These are phyloP conservation scores for Lasioglossum marginatum DNA, from an alignment of 2,888 invertebrate species.

Conservation along the genomic window DNA sequence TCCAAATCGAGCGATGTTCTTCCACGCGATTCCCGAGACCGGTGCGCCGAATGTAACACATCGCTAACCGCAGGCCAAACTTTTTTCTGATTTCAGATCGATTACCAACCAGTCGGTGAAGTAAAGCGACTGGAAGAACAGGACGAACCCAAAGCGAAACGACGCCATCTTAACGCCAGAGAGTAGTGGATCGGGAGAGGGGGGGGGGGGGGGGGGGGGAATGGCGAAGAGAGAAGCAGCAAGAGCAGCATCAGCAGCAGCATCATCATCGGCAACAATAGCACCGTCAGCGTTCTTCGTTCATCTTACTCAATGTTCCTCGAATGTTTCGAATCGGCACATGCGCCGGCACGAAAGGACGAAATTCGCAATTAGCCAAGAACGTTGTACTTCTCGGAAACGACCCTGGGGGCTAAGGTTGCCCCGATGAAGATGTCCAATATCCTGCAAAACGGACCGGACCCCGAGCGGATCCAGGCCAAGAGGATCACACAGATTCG, in stretches of 20 bases:
- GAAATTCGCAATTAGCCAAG: conserved; percentile 30
- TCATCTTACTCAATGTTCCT: conserved; percentile 32
- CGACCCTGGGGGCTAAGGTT: background rate
- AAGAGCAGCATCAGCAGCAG: background rate
- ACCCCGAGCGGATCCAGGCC: background rate
- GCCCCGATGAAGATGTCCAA: background rate
- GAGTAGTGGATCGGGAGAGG: conserved; percentile 9
- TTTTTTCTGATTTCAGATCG: conserved; percentile 70
- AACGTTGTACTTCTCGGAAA: conserved; percentile 19
- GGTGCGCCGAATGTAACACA: conserved; percentile 31
- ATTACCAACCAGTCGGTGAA: conserved; percentile 61
- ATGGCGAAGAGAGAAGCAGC: background rate
- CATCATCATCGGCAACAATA: background rate
- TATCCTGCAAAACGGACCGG: background rate
- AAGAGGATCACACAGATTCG: background rate
- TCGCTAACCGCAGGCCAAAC: conserved; percentile 29
- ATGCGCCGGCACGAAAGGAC: conserved; percentile 3
- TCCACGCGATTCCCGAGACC: background rate
- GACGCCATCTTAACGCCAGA: conserved; percentile 42
- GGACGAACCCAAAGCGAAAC: conserved; percentile 61
- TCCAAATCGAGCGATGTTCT: background rate
- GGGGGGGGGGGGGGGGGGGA: conserved; percentile 12
- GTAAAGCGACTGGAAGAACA: conserved; percentile 58
- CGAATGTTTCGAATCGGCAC: conserved; percentile 10
- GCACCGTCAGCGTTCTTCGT: background rate